Conservation (phyloP, 2,888 invertebrate species). For the Agrochola lychnidis region DNA sequence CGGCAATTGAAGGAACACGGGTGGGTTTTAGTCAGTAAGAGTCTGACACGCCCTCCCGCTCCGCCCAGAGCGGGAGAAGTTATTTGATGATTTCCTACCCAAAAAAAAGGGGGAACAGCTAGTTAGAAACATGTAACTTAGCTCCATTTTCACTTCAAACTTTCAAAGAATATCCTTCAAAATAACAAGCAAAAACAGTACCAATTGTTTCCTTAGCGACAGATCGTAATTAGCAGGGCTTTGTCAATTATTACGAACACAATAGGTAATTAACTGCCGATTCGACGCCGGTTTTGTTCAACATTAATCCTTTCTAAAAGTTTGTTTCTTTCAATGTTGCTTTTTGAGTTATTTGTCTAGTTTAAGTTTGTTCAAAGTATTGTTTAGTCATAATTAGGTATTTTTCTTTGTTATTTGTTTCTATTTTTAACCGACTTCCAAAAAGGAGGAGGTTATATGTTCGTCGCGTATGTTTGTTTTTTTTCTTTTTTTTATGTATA, state of each 20-base stretch:
- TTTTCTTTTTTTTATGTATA: no score
- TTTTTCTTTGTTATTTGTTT: background rate
- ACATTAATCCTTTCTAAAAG: conserved; percentile 37
- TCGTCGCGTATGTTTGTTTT: no score
- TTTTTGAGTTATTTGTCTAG: conserved; percentile 15
- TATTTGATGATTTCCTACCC: no score
- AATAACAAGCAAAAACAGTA: conserved; percentile 14
- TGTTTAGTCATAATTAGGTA: background rate
- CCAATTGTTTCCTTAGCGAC: conserved; percentile 43
- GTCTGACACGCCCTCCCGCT: no score
- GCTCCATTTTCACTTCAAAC: background rate
- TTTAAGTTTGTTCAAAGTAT: conserved; percentile 2
- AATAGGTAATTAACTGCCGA: conserved; percentile 54
- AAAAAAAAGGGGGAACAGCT: no score
- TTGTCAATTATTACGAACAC: conserved; percentile 55
- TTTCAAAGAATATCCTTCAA: conserved; percentile 31
- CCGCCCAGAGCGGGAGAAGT: no score
- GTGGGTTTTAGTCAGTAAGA: no score
- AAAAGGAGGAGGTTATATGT: no score
- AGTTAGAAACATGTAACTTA: no score
- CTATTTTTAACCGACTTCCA: no score
- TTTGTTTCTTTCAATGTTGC: conserved; percentile 35
- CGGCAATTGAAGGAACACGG: no score
- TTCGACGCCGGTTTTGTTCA: conserved; percentile 41
- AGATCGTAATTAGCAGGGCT: conserved; percentile 50